Base-by-base conservation (phyloP, 2,888 invertebrate species). In the Stomorhina lunata region DNA sequence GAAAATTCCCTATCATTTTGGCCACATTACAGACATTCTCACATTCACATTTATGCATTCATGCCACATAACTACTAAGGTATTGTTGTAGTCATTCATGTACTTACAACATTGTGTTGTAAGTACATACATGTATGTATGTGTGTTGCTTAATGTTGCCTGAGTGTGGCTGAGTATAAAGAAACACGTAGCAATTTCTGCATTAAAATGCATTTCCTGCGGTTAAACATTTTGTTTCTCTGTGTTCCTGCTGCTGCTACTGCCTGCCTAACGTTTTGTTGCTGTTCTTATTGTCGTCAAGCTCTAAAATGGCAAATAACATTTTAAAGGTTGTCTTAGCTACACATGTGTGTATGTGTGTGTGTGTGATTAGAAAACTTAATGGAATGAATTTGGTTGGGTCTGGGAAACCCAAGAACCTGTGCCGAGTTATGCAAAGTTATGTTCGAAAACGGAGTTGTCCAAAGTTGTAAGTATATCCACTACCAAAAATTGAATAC, bases 191-290 rank as follows among this genome's bases (percentile, higher is more conserved):
- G 72, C 63, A 81, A 77, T 68, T 77, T 71, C 71, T 61, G 81
- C 81, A 81, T 81, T 77, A 72, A 77, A 81, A 81, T 81, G 81
- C 81, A 78, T 78, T 81, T 81, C 73, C 81, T 77, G 81, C 48
- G 72, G 77, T 81, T 68, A 73, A 77, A 75, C 20, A 80, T 80
- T 69, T 63, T 48, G 69, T 69, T 80, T 61, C n/a, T n/a, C 15
- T 80, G 17, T 25, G 4, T 43, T 32, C 53, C 10, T 29, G 25
- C n/a, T 1, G 43, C 43, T n/a, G n/a, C n/a, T n/a, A n/a, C 20
- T 71, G 57, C 22, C 2, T 40, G 17, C 4, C 43, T n/a, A n/a
- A n/a, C n/a, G n/a, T n/a, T n/a, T n/a, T n/a, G 6, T 43, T 37
- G 12, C 20, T 37, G 59, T 20, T 61, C 7, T 61, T 63, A 22